These are phyloP conservation scores for Neocrepidodera transversa DNA, from an alignment of 2,888 invertebrate genomes.

Conservation along the genomic window DNA sequence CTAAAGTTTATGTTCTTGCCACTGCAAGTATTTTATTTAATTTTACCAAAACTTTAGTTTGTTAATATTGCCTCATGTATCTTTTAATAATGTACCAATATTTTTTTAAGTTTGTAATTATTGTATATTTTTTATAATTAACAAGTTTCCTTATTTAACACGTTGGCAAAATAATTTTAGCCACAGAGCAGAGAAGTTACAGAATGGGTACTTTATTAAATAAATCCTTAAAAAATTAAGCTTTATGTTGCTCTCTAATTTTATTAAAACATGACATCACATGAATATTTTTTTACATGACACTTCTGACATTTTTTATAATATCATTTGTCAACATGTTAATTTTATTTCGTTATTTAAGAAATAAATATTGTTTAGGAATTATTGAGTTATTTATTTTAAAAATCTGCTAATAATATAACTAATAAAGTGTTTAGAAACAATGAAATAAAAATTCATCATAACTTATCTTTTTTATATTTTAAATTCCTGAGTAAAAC, in stretches of 20 bases:
- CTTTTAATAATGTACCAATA: constrained; percentile 24
- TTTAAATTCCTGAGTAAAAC: background rate
- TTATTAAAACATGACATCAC: background rate
- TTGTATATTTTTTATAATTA: constrained; percentile 39
- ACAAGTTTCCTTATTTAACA: constrained; percentile 12
- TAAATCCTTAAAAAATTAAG: background rate
- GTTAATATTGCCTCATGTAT: constrained; percentile 14
- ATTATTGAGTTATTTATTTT: background rate
- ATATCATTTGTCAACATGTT: constrained; percentile 16
- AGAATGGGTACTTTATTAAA: no score
- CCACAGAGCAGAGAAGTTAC: no score
- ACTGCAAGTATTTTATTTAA: constrained; percentile 4
- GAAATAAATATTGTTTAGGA: constrained; percentile 26
- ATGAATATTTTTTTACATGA: background rate
- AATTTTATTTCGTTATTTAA: constrained; percentile 18
- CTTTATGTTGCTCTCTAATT: background rate
- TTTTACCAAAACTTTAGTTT: constrained; percentile 22
- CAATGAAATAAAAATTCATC: background rate
- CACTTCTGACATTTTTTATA: background rate
- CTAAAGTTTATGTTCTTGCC: constrained; percentile 8
- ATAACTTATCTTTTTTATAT: background rate
- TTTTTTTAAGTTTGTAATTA: constrained; percentile 34
- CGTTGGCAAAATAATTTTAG: constrained; percentile 8
- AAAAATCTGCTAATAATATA: background rate
- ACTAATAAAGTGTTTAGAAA: background rate